These are phyloP conservation scores for Microcebus griseorufus DNA, from an alignment of 2,113 vertebrate genomes.

Conservation along the genomic window DNA sequence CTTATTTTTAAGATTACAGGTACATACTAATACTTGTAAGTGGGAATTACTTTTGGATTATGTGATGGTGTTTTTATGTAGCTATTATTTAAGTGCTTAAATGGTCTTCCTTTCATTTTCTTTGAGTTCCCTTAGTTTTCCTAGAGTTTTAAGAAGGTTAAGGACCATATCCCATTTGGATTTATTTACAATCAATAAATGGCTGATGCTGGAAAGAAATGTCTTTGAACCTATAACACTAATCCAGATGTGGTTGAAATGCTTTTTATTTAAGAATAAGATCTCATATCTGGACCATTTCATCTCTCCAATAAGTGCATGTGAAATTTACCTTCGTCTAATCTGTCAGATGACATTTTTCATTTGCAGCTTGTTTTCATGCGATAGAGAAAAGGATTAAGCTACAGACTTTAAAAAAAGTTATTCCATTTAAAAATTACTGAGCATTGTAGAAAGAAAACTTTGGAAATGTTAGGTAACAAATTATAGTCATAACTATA, in stretches of 20 bases:
- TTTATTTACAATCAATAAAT: background rate
- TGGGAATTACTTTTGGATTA: constrained; percentile 31
- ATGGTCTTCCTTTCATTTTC: constrained; percentile 9
- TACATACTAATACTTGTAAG: background rate
- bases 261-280: constrained; percentile 45
- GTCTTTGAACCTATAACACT: background rate
- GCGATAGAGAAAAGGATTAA: background rate
- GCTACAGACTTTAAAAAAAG: background rate
- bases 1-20: constrained; percentile 26
- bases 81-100: constrained; percentile 3
- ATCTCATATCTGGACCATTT: background rate
- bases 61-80: constrained; percentile 1
- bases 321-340: background rate
- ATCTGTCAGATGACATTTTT: background rate
- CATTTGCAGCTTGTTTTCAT: background rate
- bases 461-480: background rate
- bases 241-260: background rate
- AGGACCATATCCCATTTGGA: background rate
- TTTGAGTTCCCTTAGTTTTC: background rate
- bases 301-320: background rate
- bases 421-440: background rate
- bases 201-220: constrained; percentile 12
- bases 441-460: background rate
- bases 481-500: background rate
- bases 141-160: constrained; percentile 16